Conservation (phyloP, 2,797 vertebrate genomes). For the Falco rusticolus region DNA sequence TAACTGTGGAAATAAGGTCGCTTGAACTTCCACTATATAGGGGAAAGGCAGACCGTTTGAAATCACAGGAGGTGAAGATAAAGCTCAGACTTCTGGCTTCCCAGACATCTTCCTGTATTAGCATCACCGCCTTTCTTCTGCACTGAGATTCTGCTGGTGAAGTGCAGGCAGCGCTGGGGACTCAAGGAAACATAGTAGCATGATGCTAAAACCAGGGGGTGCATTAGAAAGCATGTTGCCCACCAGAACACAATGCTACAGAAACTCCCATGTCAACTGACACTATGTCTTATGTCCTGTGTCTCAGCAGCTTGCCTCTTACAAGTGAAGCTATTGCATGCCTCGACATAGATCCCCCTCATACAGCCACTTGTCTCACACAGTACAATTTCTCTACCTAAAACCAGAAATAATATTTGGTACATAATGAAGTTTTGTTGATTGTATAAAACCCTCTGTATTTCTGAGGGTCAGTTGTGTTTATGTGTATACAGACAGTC, state of each 20-base stretch:
- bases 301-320: background rate
- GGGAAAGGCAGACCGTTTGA: background rate
- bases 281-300: too few species aligned
- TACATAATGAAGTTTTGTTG: background rate
- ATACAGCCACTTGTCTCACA: background rate
- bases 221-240: background rate
- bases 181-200: background rate
- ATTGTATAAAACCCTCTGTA: background rate
- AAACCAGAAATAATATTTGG: background rate
- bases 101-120: background rate
- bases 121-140: background rate
- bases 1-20: background rate
- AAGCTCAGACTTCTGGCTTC: background rate
- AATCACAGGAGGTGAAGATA: background rate
- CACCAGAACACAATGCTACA: background rate
- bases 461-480: background rate
- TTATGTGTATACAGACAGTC: background rate
- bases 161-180: accelerated
- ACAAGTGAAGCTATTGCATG: accelerated
- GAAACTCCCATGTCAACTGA: background rate
- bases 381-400: background rate
- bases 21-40: background rate
- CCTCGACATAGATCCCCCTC: background rate
- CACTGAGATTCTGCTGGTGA: background rate
- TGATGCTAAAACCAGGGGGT: background rate